Base-by-base conservation (phyloP, 2,888 invertebrate species). In the Polydesmus complanatus region DNA sequence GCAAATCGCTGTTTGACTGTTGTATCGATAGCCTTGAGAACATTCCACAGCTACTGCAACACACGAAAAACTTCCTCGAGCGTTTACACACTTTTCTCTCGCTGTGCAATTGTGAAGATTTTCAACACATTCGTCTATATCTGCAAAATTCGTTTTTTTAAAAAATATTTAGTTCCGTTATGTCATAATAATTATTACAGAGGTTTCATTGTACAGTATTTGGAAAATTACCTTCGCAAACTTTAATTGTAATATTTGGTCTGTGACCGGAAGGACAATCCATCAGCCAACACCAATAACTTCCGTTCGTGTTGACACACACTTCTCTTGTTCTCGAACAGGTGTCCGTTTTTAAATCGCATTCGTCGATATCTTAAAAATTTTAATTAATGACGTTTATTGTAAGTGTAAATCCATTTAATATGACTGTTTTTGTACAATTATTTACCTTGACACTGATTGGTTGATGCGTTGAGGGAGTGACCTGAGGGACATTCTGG, bases 281-380 rank as follows among this genome's bases (percentile, higher is more conserved):
- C 18, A 56, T 27, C 37, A 55, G 22, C 56, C 65, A 54, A 58
- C 75, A 75, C 11, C 64, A 62, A 66, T 68, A 74, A 53, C 69
- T 68, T 2, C 75, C 75, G 8, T 69, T 65, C 11, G 68, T 67
- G 65, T 75, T 75, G 56, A 68, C 63, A 65, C 75, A 75, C 18
- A 66, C 64, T 62, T 73, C 69, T 50, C 66, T 64, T 1, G 56
- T 54, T 1, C 66, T 64, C 27, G 65, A 60, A 66, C 75, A 75
- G 54, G 68, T 66, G 65, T 73, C 69, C 2, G 66, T 58, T 14
- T 66, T 66, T 54, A 71, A 67, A 5, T 64, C 64, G 63, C 76
- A 76, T 63, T 76, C 75, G 65, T 75, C 71, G 49, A 74, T 67
- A 66, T 75, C 75, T 73, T 54, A 51, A 52, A 66, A 67, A n/a